Evolutionary conservation across 2,113 vertebrate genomes (phyloP).

Genomic region (Condylura cristata): DNA sequence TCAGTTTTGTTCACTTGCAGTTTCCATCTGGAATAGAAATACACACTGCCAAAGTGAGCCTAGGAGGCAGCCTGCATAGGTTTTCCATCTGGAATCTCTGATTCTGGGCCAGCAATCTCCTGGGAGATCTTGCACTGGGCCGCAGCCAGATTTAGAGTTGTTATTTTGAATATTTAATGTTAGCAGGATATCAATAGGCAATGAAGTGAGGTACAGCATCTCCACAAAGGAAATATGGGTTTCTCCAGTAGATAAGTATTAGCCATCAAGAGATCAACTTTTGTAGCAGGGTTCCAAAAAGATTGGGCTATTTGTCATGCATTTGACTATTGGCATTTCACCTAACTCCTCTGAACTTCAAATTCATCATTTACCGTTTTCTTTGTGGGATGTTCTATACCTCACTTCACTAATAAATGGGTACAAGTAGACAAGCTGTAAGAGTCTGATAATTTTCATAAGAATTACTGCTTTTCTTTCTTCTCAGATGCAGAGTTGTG

Average conservation of each 20-base stretch:
- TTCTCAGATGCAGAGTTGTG: background rate
- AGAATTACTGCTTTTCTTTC: too few relatives aligned
- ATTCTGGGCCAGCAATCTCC: slow-evolving; percentile 41
- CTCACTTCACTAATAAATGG: background rate
- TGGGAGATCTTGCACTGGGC: slow-evolving; percentile 6
- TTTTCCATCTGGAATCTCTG: slow-evolving; percentile 67
- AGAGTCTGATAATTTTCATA: background rate
- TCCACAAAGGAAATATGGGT: background rate
- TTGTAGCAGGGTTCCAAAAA: background rate
- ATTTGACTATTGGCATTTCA: background rate
- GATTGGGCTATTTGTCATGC: background rate
- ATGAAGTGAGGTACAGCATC: background rate
- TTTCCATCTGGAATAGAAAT: slow-evolving; percentile 64
- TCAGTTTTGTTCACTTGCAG: slow-evolving; percentile 68
- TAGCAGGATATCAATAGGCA: slow-evolving; percentile 8
- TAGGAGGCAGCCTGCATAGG: background rate
- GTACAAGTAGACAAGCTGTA: background rate
- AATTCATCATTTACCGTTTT: background rate
- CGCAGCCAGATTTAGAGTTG: background rate
- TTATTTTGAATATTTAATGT: slow-evolving; percentile 39
- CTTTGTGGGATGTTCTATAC: too few relatives aligned
- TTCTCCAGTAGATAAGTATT: background rate
- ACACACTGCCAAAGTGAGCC: slow-evolving; percentile 48
- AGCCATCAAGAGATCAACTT: background rate
- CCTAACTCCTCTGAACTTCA: background rate